Conservation (phyloP, 2,888 invertebrate species). For the Eristalis intricaria region DNA sequence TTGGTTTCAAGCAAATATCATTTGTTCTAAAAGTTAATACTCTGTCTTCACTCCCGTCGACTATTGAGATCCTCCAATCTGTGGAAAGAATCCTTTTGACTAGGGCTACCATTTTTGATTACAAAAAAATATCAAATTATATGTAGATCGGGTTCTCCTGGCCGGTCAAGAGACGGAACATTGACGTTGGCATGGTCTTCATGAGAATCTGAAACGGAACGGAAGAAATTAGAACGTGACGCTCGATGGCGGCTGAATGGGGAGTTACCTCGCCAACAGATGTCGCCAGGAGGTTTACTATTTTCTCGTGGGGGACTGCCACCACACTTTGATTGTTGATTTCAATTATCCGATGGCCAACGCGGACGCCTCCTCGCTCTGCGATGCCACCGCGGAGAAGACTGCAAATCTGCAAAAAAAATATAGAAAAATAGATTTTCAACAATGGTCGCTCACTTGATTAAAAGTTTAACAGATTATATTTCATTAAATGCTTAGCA, state of each 20-base stretch:
- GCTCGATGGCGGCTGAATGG: background rate
- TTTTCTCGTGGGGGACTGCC: constrained; percentile 99
- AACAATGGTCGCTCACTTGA: too few relatives aligned
- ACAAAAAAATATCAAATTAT: constrained; percentile 82
- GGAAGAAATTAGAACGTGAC: constrained; percentile 8
- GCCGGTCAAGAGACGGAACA: constrained; percentile 99
- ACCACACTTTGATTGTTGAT: constrained; percentile 99
- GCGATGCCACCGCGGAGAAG: constrained; percentile 98
- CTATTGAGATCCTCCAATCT: constrained; percentile 7
- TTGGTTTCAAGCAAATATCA: constrained; percentile 19
- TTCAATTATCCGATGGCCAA: constrained; percentile 99
- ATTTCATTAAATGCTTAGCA: too few relatives aligned
- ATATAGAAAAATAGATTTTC: constrained; percentile 2
- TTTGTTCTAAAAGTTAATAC: constrained; percentile 32
- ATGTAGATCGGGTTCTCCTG: constrained; percentile 99
- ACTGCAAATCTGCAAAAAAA: constrained; percentile 93
- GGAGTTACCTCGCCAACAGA: constrained; percentile 96
- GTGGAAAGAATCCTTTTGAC: background rate
- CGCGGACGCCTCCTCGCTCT: constrained; percentile 98
- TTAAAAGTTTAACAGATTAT: too few relatives aligned
- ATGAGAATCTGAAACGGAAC: constrained; percentile 92
- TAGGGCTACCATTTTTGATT: background rate
- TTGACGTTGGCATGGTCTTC: constrained; percentile 99
- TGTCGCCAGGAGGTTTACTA: constrained; percentile 98
- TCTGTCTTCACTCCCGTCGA: constrained; percentile 10